Conservation (phyloP, 1,140 invertebrate species). For the Tachypleus tridentatus region DNA sequence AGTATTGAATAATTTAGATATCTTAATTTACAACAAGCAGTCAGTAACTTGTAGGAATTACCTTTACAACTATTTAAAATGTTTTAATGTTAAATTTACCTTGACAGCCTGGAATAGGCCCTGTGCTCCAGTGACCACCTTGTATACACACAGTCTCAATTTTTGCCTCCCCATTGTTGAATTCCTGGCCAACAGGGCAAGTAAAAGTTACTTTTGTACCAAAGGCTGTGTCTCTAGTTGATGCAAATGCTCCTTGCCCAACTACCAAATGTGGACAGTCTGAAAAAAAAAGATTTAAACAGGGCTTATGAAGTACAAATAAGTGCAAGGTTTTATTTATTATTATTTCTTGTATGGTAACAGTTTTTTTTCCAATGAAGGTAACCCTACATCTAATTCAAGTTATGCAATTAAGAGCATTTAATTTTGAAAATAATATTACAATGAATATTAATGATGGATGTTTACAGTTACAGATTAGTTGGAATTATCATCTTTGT, state of each 20-base stretch:
- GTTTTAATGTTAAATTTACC: conserved; percentile 4
- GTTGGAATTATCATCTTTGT: no score
- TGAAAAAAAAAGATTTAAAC: conserved; percentile 5
- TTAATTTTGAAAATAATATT: no score
- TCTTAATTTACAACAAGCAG: no score
- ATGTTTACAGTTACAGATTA: no score
- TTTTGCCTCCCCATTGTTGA: conserved; percentile 68
- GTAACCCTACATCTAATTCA: no score
- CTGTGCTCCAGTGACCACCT: conserved; percentile 85
- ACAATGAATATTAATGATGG: no score
- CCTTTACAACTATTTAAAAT: no score
- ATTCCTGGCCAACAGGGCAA: conserved; percentile 87
- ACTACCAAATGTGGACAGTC: conserved; percentile 77
- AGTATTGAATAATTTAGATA: no score
- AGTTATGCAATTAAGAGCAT: no score
- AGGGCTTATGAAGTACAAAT: not conserved
- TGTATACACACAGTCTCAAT: conserved; percentile 72
- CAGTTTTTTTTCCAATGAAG: no score
- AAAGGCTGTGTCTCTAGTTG: conserved; percentile 81
- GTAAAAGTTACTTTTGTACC: conserved; percentile 79
- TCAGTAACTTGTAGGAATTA: no score
- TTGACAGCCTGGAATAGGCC: conserved; percentile 16
- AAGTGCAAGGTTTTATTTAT: not conserved
- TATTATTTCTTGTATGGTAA: no score
- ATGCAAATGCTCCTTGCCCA: conserved; percentile 76